Base-by-base conservation (phyloP, 2,888 invertebrate species). In the Imbricaverruca yamaguchii region DNA sequence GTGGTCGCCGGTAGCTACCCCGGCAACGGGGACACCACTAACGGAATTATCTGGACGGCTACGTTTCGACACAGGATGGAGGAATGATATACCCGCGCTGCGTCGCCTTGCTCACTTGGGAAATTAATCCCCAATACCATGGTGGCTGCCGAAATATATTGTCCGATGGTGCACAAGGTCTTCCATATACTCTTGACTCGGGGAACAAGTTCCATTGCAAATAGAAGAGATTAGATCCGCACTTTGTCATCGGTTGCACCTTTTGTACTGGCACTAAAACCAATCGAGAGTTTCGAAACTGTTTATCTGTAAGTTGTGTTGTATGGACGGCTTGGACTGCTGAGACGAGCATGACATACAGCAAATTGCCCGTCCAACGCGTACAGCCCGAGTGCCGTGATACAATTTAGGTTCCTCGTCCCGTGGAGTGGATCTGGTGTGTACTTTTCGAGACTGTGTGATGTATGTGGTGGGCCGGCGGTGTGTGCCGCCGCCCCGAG, bases 211-310 rank as follows among this genome's bases (percentile, higher is more conserved):
- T 69, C 39, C 61, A 69, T 69, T 39, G 15, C 69, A 25, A 13
- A 23, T 69, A 69, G 69, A 23, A 69, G 25, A 69, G 39, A 39
- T 39, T 69, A 69, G 25, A 39, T 39, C 69, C 39, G 69, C 69
- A 69, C 69, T 61, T 67, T 15, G 39, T 23, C 25, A 15, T 39
- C 15, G 69, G 39, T 15, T 39, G 69, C 69, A 69, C 69, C 39
- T 69, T 69, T 69, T 69, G 39, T 69, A 69, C 39, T 25, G 69
- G 69, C 69, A 69, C 69, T 23, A 69, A 69, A 69, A 15, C 69
- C 39, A 15, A 69, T 25, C 13, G 23, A 69, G 69, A 15, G 69
- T 69, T 69, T 69, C 39, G 23, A 15, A 69, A 39, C 39, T 39
- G 69, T 69, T 39, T 69, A 39, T 39, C 12, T 69, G 13, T 67